Percentiles rank a stretch among this genome's conserved stretches.
phyloP scores from a whole-genome alignment of 2,888 invertebrate species.

The Drosophila prolongata region DNA sequence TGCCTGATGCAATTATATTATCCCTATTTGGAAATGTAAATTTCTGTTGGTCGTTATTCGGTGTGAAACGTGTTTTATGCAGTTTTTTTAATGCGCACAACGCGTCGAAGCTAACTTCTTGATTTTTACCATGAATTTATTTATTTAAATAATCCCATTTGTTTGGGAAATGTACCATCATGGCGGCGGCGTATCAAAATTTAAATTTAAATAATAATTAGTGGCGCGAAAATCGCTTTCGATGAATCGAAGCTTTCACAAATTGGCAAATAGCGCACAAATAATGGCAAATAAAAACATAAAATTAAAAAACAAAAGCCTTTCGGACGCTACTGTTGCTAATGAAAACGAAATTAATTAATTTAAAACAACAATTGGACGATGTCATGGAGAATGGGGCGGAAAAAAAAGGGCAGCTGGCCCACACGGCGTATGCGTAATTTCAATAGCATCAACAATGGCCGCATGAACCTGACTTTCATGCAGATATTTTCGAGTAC shows the following conservation, averaged over 20 bases:
- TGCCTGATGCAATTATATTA: constrained; percentile 34
- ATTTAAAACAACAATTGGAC: constrained; percentile 74
- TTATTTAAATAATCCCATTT: constrained; percentile 77
- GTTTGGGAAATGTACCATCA: constrained; percentile 30
- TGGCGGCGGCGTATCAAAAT: constrained; percentile 58
- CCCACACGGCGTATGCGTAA: constrained; percentile 61
- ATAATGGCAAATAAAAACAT: constrained; percentile 67
- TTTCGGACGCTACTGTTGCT: constrained; percentile 51
- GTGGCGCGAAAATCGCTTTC: constrained; percentile 72
- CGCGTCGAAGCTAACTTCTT: constrained; percentile 29
- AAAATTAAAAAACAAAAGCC: constrained; percentile 67
- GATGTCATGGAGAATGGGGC: constrained; percentile 27
- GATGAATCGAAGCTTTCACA: constrained; percentile 58
- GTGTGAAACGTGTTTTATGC: neutral
- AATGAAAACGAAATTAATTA: constrained; percentile 75
- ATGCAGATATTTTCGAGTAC: neutral
- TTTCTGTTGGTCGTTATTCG: constrained; percentile 8
- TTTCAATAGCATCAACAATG: constrained; percentile 48
- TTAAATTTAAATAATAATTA: constrained; percentile 80
- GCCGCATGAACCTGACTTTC: constrained; percentile 16
- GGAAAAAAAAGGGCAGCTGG: constrained; percentile 19
- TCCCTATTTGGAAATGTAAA: constrained; percentile 34
- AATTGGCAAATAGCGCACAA: constrained; percentile 69
- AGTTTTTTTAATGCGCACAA: constrained; percentile 13
- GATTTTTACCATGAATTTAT: constrained; percentile 58